Percentiles rank a stretch among this genome's conserved stretches.
Evolutionary conservation across 2,888 invertebrate genomes (phyloP).

Genomic region (Siphlonurus alternatus): DNA sequence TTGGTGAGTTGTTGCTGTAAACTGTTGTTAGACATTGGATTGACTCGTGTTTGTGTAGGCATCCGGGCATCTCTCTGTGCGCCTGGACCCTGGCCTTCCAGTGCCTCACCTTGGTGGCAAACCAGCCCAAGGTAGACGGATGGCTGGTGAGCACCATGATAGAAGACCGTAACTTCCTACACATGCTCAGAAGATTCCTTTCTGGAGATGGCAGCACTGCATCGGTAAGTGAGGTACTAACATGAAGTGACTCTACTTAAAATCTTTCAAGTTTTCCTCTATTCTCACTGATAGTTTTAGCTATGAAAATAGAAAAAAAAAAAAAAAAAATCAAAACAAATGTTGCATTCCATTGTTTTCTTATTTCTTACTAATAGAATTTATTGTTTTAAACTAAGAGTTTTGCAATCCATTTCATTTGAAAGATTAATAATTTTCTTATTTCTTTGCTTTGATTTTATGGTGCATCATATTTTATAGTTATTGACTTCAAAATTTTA

Average conservation of each 20-base stretch:
- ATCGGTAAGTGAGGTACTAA: slow-evolving; percentile 20
- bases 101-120: slow-evolving; percentile 53
- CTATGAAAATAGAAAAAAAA: no score
- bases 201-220: slow-evolving; percentile 42
- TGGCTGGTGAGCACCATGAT: slow-evolving; percentile 46
- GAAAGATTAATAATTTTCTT: no score
- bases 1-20: slow-evolving; percentile 26
- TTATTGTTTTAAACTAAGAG: no score
- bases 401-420: no score
- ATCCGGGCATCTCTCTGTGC: slow-evolving; percentile 48
- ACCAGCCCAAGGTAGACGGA: slow-evolving; percentile 34
- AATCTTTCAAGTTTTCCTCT: slow-evolving; percentile 7
- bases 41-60: slow-evolving; percentile 24
- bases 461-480: no score
- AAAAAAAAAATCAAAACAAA: no score
- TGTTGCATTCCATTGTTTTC: no score
- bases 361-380: no score
- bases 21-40: no score
- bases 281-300: slow-evolving; percentile 13
- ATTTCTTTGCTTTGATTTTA: no score
- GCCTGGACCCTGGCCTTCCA: slow-evolving; percentile 69
- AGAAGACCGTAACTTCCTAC: slow-evolving; percentile 46
- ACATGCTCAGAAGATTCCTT: slow-evolving; percentile 45
- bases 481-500: no score
- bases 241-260: slow-evolving; percentile 9